A percentile compares a stretch with the other conserved stretches of the same genome.
Evolutionary conservation across 2,113 vertebrate genomes (phyloP).

Genomic region (Pollachius pollachius): DNA sequence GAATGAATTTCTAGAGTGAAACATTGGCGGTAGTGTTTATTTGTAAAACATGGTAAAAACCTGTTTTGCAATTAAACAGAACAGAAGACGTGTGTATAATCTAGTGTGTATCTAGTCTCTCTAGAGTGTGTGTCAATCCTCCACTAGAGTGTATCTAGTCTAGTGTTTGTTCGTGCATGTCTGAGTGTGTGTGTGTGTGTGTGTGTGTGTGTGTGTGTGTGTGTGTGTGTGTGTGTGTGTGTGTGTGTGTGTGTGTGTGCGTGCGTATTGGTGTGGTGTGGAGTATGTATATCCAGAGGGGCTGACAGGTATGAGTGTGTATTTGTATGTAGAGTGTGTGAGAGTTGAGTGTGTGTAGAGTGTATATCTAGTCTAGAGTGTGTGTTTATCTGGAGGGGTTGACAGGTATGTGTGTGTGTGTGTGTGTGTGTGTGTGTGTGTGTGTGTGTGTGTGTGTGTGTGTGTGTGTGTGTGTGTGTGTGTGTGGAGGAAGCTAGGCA

Average conservation of each 20-base stretch:
- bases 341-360: background rate
- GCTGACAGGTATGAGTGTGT: background rate
- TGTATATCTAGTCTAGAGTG: background rate
- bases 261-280: too few relatives aligned
- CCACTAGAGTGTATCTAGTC: background rate
- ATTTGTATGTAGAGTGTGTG: background rate
- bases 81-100: background rate
- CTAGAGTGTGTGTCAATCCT: background rate
- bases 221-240: conserved; percentile 22
- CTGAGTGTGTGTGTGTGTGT: conserved; percentile 17
- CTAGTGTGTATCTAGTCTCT: background rate
- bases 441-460: conserved; percentile 7
- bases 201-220: background rate
- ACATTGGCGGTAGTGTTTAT: too few relatives aligned
- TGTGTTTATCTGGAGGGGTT: too few relatives aligned
- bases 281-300: background rate
- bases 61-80: too few relatives aligned
- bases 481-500: background rate
- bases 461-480: background rate
- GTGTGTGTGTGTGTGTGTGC: conserved; percentile 8
- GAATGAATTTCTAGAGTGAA: too few relatives aligned
- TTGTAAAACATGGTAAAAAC: too few relatives aligned
- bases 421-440: background rate
- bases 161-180: conserved; percentile 15
- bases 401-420: too few relatives aligned